These are phyloP conservation scores for Amorpha juglandis DNA, from an alignment of 2,888 invertebrate species.

Conservation along the genomic window DNA sequence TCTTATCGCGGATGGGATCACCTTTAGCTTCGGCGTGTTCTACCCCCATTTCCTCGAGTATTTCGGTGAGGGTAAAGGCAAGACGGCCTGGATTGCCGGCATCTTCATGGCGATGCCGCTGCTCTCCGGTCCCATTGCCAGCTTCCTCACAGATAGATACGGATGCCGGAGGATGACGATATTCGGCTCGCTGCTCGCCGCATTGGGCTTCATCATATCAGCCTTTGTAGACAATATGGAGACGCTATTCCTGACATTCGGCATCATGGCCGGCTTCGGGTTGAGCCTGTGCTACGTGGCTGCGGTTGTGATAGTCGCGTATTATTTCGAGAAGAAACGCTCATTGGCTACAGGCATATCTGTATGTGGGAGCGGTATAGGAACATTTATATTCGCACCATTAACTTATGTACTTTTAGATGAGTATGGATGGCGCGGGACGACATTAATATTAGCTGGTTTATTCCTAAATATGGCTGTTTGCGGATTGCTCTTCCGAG, in stretches of 20 bases:
- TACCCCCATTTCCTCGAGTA: slow-evolving; percentile 93
- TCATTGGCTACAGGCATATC: slow-evolving; percentile 94
- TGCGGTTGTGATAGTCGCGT: slow-evolving; percentile 95
- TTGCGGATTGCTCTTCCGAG: slow-evolving; percentile 92
- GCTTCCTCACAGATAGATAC: slow-evolving; percentile 91
- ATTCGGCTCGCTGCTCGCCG: slow-evolving; percentile 90
- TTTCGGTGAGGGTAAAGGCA: slow-evolving; percentile 92
- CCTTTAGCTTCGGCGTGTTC: slow-evolving; percentile 96
- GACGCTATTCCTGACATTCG: slow-evolving; percentile 91
- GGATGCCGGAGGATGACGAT: slow-evolving; percentile 92
- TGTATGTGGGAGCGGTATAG: slow-evolving; percentile 94
- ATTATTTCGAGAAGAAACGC: slow-evolving; percentile 93
- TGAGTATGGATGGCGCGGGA: slow-evolving; percentile 93
- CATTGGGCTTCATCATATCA: slow-evolving; percentile 90
- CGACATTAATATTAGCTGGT: slow-evolving; percentile 91
- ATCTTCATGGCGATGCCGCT: slow-evolving; percentile 96
- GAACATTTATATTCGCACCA: slow-evolving; percentile 94
- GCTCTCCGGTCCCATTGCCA: slow-evolving; percentile 92
- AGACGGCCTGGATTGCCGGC: slow-evolving; percentile 95
- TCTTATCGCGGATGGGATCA: slow-evolving; percentile 95
- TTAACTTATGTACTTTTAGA: slow-evolving; percentile 89
- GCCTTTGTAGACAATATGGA: slow-evolving; percentile 90
- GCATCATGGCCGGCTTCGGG: slow-evolving; percentile 92
- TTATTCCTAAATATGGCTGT: slow-evolving; percentile 92
- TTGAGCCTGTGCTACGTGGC: slow-evolving; percentile 94